phyloP scores from a whole-genome alignment of 2,797 vertebrate species.

The Ibycter americanus region DNA sequence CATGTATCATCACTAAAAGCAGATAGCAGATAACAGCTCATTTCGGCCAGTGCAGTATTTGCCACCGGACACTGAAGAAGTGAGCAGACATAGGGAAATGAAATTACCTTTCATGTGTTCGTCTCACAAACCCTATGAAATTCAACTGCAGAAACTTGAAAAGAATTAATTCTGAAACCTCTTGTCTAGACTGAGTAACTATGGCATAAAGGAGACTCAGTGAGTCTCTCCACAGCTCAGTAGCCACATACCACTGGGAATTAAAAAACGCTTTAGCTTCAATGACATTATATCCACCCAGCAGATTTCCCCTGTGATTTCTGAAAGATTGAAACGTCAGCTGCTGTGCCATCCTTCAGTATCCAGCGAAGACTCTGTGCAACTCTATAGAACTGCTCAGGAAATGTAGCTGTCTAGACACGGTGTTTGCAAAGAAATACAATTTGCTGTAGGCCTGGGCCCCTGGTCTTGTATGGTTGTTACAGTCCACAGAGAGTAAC shows the following conservation, averaged over 20 bases:
- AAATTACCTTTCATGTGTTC: constrained; percentile 11
- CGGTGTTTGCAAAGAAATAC: not conserved
- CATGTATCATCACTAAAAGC: not conserved
- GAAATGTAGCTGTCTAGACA: not conserved
- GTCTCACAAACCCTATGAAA: not conserved
- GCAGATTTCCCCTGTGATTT: not conserved
- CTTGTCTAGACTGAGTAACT: not conserved
- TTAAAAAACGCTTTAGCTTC: not conserved
- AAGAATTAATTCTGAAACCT: not conserved
- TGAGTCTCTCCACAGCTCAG: not conserved
- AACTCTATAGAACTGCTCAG: not conserved
- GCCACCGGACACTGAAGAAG: not conserved
- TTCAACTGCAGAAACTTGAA: not conserved
- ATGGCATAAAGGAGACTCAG: not conserved
- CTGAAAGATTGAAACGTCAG: not conserved
- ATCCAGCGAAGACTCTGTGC: not conserved
- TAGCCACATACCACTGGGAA: not conserved
- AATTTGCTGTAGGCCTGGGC: not conserved
- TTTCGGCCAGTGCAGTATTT: not conserved
- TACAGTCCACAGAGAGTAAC: not conserved
- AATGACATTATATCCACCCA: not conserved
- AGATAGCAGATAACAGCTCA: not conserved
- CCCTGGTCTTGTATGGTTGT: not conserved
- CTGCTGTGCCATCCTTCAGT: not conserved
- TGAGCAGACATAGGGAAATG: constrained; percentile 4